A percentile compares a stretch with the other conserved stretches of the same genome.
Evolutionary conservation across 2,888 invertebrate species (phyloP).

Genomic region (Drosophila atripex): DNA sequence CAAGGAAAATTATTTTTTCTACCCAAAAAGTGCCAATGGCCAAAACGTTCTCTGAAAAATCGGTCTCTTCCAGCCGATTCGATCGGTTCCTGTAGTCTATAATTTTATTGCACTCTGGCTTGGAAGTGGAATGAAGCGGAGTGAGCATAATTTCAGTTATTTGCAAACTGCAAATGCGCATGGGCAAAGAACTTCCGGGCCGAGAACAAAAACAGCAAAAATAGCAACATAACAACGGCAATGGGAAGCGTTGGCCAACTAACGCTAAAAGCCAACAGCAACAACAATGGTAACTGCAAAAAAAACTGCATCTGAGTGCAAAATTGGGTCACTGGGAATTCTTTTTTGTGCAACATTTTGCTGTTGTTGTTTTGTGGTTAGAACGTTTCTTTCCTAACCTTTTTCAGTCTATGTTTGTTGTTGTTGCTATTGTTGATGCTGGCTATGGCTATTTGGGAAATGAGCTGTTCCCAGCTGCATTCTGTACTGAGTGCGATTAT

Average conservation of each 20-base stretch:
- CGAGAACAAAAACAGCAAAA: slow-evolving; percentile 51
- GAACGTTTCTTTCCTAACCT: slow-evolving; percentile 66
- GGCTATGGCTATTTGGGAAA: slow-evolving; percentile 33
- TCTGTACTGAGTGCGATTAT: slow-evolving; percentile 57
- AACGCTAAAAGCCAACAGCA: slow-evolving; percentile 61
- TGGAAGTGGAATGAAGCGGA: slow-evolving; percentile 21
- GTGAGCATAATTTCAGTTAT: slow-evolving; percentile 70
- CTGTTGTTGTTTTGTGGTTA: slow-evolving; percentile 65
- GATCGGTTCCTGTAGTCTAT: slow-evolving; percentile 34
- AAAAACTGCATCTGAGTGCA: slow-evolving; percentile 59
- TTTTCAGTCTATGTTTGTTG: slow-evolving; percentile 30
- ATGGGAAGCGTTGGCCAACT: slow-evolving; percentile 58
- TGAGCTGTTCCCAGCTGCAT: slow-evolving; percentile 36
- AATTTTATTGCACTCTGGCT: slow-evolving; percentile 31
- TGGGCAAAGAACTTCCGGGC: slow-evolving; percentile 77
- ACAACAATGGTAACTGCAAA: slow-evolving; percentile 49
- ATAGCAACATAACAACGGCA: slow-evolving; percentile 19
- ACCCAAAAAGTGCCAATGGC: slow-evolving; percentile 32
- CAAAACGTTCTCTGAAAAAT: slow-evolving; percentile 25
- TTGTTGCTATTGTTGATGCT: slow-evolving; percentile 27
- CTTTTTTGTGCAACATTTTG: slow-evolving; percentile 69
- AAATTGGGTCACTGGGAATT: slow-evolving; percentile 78
- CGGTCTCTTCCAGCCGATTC: slow-evolving; percentile 22
- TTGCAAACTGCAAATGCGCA: slow-evolving; percentile 69
- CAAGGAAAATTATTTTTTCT: slow-evolving; percentile 5